These are phyloP conservation scores for Agrypnus murinus DNA, from an alignment of 2,888 invertebrate genomes.

Conservation along the genomic window DNA sequence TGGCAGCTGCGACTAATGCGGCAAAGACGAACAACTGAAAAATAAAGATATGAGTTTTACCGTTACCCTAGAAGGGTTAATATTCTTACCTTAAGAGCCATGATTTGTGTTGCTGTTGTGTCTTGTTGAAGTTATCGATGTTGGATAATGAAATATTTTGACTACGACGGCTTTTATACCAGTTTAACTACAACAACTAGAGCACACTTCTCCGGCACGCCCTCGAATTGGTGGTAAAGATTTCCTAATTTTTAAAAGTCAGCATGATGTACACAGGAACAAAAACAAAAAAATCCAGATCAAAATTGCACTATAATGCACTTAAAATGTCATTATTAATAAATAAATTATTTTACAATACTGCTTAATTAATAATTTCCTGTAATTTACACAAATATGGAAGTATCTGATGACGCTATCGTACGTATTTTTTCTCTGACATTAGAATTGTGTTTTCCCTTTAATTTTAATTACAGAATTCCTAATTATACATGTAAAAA, in stretches of 20 bases:
- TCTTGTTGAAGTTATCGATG: not conserved
- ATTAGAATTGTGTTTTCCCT: too few relatives aligned
- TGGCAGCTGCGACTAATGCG: constrained; percentile 54
- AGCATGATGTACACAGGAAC: not conserved
- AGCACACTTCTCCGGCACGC: not conserved
- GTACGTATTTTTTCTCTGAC: too few relatives aligned
- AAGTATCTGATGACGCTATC: too few relatives aligned
- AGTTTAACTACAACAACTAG: not conserved
- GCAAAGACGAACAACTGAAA: constrained; percentile 50
- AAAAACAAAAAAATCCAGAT: not conserved
- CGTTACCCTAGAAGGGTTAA: too few relatives aligned
- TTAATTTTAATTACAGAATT: too few relatives aligned
- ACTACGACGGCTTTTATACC: constrained; percentile 32
- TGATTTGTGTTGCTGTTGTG: constrained; percentile 24
- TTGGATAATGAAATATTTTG: constrained; percentile 26
- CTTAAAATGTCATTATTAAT: too few relatives aligned
- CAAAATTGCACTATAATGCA: too few relatives aligned
- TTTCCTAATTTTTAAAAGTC: not conserved
- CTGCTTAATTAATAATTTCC: too few relatives aligned
- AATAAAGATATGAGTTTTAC: too few relatives aligned
- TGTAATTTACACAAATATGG: too few relatives aligned
- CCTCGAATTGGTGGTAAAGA: not conserved
- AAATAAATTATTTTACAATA: too few relatives aligned
- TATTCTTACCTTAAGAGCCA: constrained; percentile 44
- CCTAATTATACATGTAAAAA: too few relatives aligned